Conservation (phyloP, 2,797 vertebrate genomes). For the Streptopelia turtur region DNA sequence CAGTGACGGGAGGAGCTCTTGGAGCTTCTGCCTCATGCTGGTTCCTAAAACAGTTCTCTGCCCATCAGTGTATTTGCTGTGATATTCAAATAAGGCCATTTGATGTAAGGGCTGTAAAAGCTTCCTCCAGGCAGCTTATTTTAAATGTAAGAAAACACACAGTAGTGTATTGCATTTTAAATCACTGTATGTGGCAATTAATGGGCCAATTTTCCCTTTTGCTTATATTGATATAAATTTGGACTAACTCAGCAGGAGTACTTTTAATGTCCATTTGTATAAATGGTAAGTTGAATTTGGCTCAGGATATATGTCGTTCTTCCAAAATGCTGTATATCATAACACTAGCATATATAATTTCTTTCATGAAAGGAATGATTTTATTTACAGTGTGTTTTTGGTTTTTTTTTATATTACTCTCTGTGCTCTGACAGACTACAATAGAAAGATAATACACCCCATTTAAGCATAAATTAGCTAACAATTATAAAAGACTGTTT, state of each 20-base stretch:
- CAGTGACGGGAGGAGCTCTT: not conserved
- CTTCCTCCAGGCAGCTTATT: not conserved
- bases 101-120: not conserved
- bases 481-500: not conserved
- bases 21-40: fast-evolving
- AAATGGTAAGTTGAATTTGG: not conserved
- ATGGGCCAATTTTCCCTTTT: not conserved
- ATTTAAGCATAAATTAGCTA: not conserved
- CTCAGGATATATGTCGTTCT: not conserved
- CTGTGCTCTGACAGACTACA: not conserved
- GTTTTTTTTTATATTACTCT: not conserved
- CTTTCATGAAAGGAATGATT: not conserved
- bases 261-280: not conserved
- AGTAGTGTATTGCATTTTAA: not conserved
- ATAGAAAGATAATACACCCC: not conserved
- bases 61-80: not conserved
- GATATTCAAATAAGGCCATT: not conserved
- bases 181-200: not conserved
- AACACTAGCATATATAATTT: not conserved
- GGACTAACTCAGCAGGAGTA: not conserved
- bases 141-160: not conserved
- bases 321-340: not conserved
- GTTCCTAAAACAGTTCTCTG: not conserved
- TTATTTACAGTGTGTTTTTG: not conserved
- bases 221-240: not conserved